phyloP scores from a whole-genome alignment of 2,888 invertebrate species.

The Limenitis camilla region DNA sequence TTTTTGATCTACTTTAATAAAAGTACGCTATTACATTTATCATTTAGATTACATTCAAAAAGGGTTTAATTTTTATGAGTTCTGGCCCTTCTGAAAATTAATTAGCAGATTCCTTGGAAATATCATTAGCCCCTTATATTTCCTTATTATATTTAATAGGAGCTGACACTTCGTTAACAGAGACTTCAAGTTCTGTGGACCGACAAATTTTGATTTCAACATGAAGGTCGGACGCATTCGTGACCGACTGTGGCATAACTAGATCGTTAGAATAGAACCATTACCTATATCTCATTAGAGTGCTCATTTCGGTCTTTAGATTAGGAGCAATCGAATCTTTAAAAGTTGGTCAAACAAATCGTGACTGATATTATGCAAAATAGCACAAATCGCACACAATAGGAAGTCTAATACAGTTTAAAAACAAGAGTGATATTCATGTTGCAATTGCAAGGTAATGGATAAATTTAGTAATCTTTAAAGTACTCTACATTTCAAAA shows the following conservation, averaged over 20 bases:
- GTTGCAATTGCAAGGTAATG: conserved; percentile 25
- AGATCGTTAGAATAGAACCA: conserved; percentile 54
- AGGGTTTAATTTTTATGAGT: no score
- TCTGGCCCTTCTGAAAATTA: no score
- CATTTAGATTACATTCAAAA: no score
- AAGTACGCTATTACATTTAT: neutral
- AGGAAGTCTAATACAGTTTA: conserved; percentile 45
- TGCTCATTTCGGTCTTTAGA: conserved; percentile 45
- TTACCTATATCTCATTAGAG: conserved; percentile 50
- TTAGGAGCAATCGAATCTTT: conserved; percentile 53
- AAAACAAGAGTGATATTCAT: conserved; percentile 38
- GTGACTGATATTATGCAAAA: conserved; percentile 66
- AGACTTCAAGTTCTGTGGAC: conserved; percentile 27
- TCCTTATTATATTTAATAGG: conserved; percentile 10
- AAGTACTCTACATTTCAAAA: no score
- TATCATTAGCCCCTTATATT: neutral
- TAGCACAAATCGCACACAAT: conserved; percentile 41
- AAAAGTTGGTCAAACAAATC: conserved; percentile 44
- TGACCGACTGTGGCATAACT: conserved; percentile 54
- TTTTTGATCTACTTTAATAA: conserved; percentile 39
- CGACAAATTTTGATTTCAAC: conserved; percentile 57
- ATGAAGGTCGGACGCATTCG: conserved; percentile 53
- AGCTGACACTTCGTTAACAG: conserved; percentile 14
- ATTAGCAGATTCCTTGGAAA: neutral
- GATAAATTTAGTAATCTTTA: conserved; percentile 9